A percentile compares a stretch with the other conserved stretches of the same genome.
These are phyloP conservation scores for Beroe ovata DNA, from an alignment of 37 sponge, comb jelly and placozoan genomes.

Conservation along the genomic window DNA sequence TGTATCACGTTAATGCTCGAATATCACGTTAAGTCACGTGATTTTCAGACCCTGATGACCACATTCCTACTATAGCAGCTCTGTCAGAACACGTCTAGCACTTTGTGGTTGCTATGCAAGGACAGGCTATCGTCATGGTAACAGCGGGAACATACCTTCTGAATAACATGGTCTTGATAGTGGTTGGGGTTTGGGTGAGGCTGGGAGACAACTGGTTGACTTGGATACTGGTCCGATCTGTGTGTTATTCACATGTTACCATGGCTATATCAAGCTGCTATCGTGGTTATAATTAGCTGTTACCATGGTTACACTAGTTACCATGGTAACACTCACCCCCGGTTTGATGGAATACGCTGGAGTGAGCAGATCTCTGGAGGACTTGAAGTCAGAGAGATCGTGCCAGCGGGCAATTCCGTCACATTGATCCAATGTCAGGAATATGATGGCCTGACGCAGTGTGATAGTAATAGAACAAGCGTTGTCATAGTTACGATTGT, in stretches of 20 bases:
- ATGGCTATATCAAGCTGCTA: not conserved
- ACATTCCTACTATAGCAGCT: no score
- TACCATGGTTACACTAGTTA: not conserved
- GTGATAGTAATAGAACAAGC: not conserved
- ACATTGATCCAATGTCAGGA: slow-evolving; percentile 45
- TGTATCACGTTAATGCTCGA: no score
- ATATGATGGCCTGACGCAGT: slow-evolving; percentile 45
- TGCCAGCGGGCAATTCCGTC: slow-evolving; percentile 64
- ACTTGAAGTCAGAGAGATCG: slow-evolving; percentile 60
- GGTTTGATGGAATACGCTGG: slow-evolving; percentile 24
- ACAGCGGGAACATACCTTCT: slow-evolving; percentile 14
- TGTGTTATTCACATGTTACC: not conserved
- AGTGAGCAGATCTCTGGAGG: slow-evolving; percentile 22
- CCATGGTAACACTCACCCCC: slow-evolving; percentile 24
- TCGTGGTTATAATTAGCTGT: no score
- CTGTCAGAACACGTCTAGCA: no score
- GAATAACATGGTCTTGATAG: slow-evolving; percentile 53
- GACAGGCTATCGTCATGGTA: no score
- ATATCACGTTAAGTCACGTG: no score
- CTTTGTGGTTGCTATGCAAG: no score
- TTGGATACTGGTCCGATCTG: slow-evolving; percentile 47
- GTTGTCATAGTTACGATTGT: not conserved
- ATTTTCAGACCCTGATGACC: no score
- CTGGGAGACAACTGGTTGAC: slow-evolving; percentile 42
- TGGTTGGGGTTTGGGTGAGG: slow-evolving; percentile 64